These are phyloP conservation scores for Prunella fulvescens DNA, from an alignment of 2,113 vertebrate genomes.

Conservation along the genomic window DNA sequence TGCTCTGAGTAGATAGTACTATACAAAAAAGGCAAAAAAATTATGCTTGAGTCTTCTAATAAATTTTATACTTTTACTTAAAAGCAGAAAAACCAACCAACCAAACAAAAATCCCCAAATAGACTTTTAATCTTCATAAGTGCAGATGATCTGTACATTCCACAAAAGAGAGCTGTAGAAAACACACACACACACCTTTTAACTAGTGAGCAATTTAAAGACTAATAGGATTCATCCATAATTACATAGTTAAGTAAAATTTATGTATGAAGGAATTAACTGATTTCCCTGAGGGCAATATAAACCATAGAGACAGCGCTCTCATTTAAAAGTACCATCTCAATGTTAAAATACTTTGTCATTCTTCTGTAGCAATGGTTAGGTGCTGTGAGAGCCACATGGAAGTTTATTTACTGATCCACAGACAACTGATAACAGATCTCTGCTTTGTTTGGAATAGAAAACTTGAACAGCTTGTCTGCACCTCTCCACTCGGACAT, in stretches of 20 bases:
- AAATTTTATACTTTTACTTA: slow-evolving; percentile 33
- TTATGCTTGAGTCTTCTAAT: not conserved
- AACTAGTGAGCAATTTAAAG: slow-evolving; percentile 69
- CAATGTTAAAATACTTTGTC: slow-evolving; percentile 68
- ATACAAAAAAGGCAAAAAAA: not conserved
- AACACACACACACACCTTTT: slow-evolving; percentile 70
- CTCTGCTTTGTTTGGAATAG: slow-evolving; percentile 82
- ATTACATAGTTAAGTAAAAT: slow-evolving; percentile 82
- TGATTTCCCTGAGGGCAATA: slow-evolving; percentile 73
- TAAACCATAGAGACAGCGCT: slow-evolving; percentile 65
- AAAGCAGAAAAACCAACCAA: not conserved
- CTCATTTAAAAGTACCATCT: slow-evolving; percentile 56
- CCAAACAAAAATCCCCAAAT: slow-evolving; percentile 33
- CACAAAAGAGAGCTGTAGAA: slow-evolving; percentile 48
- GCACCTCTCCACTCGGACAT: slow-evolving; percentile 89
- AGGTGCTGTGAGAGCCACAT: slow-evolving; percentile 69
- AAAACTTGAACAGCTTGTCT: slow-evolving; percentile 87
- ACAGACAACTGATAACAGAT: slow-evolving; percentile 77
- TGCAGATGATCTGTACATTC: slow-evolving; percentile 63
- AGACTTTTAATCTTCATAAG: slow-evolving; percentile 67
- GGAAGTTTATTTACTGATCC: slow-evolving; percentile 79
- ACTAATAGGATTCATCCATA: slow-evolving; percentile 74
- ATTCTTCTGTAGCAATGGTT: slow-evolving; percentile 64
- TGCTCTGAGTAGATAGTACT: not conserved
- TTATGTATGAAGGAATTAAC: slow-evolving; percentile 77